Base-by-base conservation (phyloP, 2,113 vertebrate species). In the Strigops habroptila region DNA sequence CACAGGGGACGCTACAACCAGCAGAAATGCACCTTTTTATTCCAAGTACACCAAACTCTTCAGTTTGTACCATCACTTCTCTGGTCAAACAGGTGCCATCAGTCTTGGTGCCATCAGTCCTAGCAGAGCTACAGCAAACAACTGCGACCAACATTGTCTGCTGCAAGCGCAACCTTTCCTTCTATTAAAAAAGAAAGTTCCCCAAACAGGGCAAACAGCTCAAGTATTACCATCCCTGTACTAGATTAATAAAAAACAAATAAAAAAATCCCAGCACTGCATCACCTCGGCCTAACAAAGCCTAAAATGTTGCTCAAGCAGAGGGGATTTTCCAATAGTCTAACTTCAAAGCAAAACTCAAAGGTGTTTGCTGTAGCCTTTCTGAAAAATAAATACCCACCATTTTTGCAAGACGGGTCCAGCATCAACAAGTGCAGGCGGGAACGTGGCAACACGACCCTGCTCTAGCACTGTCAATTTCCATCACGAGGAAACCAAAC, bases 1-100 rank as follows among this genome's bases (percentile, higher is more conserved):
- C 1, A 1, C 0, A 2, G 15, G 0, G 1, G 15, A 90, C 67
- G 22, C 41, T 67, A 33, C 17, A 53, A 69, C 27, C 8, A 62
- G 49, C 16, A 30, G 79, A 69, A 77, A 16, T 8, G 8, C 49
- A 73, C 19, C 28, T 37, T 78, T 77, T 82, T 51, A 30, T 49
- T 78, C 48, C 24, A 86, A n/a, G 6, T 17, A 39, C 5, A 65
- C 3, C 30, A 67, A 81, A 69, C 14, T 63, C 37, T 48, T 64
- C 6, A 25, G 35, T 48, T 75, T 16, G 23, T 9, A 43, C 5
- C n/a, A 69, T 7, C n/a, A 59, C 64, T 19, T 37, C 39, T 64
- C 31, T 64, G 76, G 48, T 25, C 7, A 5, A 30, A 49, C 8
- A 67, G 33, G n/a, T 41, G 21, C 46, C 23, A 10, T 16, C 28